phyloP scores from a whole-genome alignment of 1,140 invertebrate species.

The Eumeta japonica region DNA sequence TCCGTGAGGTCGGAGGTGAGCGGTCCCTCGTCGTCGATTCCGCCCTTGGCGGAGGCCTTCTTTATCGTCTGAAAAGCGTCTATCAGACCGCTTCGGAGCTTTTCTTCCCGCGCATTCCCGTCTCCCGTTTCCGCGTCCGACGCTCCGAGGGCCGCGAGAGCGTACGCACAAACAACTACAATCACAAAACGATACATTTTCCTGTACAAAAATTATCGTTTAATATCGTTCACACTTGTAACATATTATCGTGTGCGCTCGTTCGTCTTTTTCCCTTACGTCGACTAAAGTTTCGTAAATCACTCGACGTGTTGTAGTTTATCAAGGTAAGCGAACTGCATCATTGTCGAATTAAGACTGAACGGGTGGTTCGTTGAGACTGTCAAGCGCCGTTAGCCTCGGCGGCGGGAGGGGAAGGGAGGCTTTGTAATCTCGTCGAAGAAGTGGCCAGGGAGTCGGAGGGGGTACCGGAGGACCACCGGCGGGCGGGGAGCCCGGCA shows the following conservation, averaged over 20 bases:
- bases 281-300: too few relatives aligned
- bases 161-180: conserved; percentile 21
- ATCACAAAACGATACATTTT: conserved; percentile 36
- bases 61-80: conserved; percentile 52
- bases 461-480: too few relatives aligned
- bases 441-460: too few relatives aligned
- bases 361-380: not conserved
- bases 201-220: conserved; percentile 17
- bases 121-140: conserved; percentile 24
- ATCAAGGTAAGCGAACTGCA: conserved; percentile 37
- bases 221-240: too few relatives aligned
- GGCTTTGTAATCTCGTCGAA: too few relatives aligned
- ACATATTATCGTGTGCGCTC: not conserved
- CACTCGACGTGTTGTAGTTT: conserved; percentile 12
- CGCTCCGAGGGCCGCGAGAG: too few relatives aligned
- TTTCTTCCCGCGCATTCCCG: conserved; percentile 39
- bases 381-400: too few relatives aligned
- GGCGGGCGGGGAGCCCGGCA: conserved; percentile 11
- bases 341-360: conserved; percentile 36
- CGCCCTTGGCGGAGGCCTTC: conserved; percentile 39
- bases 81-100: conserved; percentile 41
- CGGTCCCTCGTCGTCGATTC: conserved; percentile 27
- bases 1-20: conserved; percentile 32
- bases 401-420: conserved; percentile 4
- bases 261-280: conserved; percentile 3